A percentile compares a stretch with the other conserved stretches of the same genome.
These are phyloP conservation scores for Holotrichia oblita DNA, from an alignment of 1,140 invertebrate genomes.

Conservation along the genomic window DNA sequence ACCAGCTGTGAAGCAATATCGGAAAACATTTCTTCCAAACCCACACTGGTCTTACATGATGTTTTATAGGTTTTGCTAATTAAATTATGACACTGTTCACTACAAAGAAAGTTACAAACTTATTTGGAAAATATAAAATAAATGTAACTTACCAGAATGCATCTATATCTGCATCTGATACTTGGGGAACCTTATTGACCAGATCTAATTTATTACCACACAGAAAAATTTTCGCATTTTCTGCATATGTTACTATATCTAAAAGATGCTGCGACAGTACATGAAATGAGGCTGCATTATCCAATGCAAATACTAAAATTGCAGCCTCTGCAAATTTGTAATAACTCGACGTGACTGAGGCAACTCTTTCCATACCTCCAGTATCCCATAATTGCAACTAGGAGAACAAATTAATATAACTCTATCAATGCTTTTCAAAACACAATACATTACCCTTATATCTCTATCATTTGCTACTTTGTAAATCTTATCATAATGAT, in stretches of 20 bases:
- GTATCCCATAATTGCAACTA: conserved; percentile 94
- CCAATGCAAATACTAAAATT: conserved; percentile 88
- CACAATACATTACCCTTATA: conserved; percentile 77
- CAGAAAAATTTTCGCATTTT: conserved; percentile 92
- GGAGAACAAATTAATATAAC: conserved; percentile 49
- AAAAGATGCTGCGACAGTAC: conserved; percentile 88
- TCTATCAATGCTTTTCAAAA: not conserved
- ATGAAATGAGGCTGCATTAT: conserved; percentile 91
- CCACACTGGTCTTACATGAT: conserved; percentile 88
- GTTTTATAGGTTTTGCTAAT: conserved; percentile 90
- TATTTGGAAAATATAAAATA: too few relatives aligned
- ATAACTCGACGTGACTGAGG: conserved; percentile 90
- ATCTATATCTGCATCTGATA: conserved; percentile 90
- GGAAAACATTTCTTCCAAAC: conserved; percentile 90
- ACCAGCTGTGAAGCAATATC: conserved; percentile 85
- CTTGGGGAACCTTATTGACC: conserved; percentile 74
- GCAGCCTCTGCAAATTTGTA: conserved; percentile 94
- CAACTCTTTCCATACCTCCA: conserved; percentile 92
- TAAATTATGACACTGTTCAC: conserved; percentile 91
- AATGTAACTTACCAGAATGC: conserved; percentile 82
- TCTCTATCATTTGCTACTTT: conserved; percentile 73
- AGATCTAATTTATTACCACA: conserved; percentile 91
- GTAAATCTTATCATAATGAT: conserved; percentile 87
- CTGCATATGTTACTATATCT: conserved; percentile 91
- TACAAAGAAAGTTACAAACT: conserved; percentile 66